Conservation (phyloP, 2,797 vertebrate genomes). For the Dermochelys coriacea region DNA sequence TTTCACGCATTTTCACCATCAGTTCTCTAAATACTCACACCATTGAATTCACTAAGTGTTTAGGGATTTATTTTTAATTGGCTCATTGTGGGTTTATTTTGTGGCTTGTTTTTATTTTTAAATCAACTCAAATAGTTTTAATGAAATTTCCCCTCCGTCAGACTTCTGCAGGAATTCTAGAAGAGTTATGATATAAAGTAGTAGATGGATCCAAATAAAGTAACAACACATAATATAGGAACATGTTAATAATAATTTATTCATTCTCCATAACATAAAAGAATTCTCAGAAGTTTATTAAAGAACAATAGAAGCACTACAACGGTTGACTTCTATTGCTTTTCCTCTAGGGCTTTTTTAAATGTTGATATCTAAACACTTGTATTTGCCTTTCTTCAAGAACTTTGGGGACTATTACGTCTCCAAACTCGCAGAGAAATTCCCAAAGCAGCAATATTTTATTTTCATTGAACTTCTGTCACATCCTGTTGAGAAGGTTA, state of each 20-base stretch:
- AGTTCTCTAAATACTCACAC: neutral
- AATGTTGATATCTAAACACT: conserved; percentile 1
- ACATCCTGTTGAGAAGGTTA: conserved; percentile 54
- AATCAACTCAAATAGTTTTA: neutral
- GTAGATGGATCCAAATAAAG: neutral
- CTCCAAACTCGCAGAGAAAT: conserved; percentile 25
- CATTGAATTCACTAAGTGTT: no score
- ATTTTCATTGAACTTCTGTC: conserved; percentile 53
- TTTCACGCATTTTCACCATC: neutral
- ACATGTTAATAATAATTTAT: neutral
- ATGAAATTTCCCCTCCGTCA: neutral
- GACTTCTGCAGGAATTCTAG: neutral
- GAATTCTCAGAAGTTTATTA: neutral
- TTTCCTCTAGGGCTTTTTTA: conserved; percentile 23
- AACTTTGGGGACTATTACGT: neutral
- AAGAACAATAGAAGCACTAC: neutral
- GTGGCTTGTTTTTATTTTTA: neutral
- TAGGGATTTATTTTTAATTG: neutral
- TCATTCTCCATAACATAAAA: neutral
- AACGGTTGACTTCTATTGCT: neutral
- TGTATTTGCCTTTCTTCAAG: conserved; percentile 35
- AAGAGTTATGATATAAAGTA: neutral
- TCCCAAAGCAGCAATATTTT: conserved; percentile 37
- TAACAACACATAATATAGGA: neutral
- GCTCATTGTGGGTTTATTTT: neutral